phyloP scores from a whole-genome alignment of 2,888 invertebrate genomes.

The Morpho achilles region DNA sequence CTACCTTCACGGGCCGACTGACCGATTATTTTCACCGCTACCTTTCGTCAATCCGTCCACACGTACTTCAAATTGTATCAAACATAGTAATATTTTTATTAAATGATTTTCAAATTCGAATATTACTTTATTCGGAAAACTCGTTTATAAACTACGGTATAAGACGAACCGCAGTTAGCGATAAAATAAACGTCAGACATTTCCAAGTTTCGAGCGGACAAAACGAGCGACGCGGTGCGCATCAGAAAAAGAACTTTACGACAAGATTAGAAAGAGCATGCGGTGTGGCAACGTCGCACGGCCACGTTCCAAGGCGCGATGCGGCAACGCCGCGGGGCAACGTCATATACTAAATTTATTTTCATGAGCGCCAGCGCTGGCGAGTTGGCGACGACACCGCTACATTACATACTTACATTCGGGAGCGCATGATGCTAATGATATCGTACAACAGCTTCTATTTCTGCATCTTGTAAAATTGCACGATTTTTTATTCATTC shows the following conservation, averaged over 20 bases:
- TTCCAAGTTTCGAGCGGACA: conserved; percentile 74
- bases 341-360: conserved; percentile 80
- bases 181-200: conserved; percentile 76
- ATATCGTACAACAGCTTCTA: conserved; percentile 55
- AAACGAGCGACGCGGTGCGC: conserved; percentile 73
- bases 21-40: conserved; percentile 24
- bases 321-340: conserved; percentile 71
- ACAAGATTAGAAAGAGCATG: conserved; percentile 78
- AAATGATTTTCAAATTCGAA: neutral
- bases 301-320: conserved; percentile 71
- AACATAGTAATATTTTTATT: neutral
- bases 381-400: conserved; percentile 71
- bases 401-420: conserved; percentile 48
- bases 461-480: conserved; percentile 39
- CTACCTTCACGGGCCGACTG: conserved; percentile 52
- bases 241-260: conserved; percentile 80
- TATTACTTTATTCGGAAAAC: conserved; percentile 30
- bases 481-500: conserved; percentile 8
- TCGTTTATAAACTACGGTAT: conserved; percentile 66
- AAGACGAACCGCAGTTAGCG: conserved; percentile 60
- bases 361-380: conserved; percentile 76
- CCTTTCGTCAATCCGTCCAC: conserved; percentile 12
- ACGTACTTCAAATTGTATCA: neutral
- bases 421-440: conserved; percentile 54
- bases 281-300: conserved; percentile 73